Evolutionary conservation across 2,113 vertebrate genomes (phyloP).

Genomic region (Hypocryptadius cinnamomeus): DNA sequence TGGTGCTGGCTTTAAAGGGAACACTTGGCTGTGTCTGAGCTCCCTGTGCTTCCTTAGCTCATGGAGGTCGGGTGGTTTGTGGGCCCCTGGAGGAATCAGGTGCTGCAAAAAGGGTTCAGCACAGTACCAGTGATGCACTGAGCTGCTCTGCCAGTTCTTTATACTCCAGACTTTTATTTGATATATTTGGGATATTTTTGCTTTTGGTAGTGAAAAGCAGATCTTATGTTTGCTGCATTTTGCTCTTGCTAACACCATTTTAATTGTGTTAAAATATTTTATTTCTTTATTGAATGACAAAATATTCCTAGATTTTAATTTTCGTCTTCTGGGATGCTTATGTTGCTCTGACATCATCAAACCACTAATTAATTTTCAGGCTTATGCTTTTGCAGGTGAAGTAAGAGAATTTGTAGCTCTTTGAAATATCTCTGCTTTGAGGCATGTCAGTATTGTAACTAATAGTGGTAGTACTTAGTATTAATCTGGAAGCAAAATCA

Average conservation of each 20-base stretch:
- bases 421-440: conserved; percentile 34
- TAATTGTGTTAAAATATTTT: background rate
- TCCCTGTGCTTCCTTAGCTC: background rate
- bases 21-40: background rate
- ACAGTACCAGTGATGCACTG: background rate
- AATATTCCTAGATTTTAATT: background rate
- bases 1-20: background rate
- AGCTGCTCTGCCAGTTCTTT: background rate
- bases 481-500: conserved; percentile 62
- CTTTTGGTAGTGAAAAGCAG: background rate
- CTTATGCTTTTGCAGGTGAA: conserved; percentile 5
- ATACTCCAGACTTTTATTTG: background rate
- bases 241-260: background rate
- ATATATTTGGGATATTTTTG: background rate
- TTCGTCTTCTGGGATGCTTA: background rate
- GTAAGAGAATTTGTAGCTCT: conserved; percentile 16
- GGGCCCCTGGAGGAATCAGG: background rate
- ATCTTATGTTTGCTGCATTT: background rate
- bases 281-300: background rate
- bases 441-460: conserved; percentile 19
- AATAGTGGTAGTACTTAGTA: conserved; percentile 47
- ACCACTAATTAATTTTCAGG: conserved; percentile 12
- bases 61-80: background rate
- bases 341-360: conserved; percentile 13
- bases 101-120: background rate